phyloP scores from a whole-genome alignment of 23 tunicate species.

The Trididemnum clinides region DNA sequence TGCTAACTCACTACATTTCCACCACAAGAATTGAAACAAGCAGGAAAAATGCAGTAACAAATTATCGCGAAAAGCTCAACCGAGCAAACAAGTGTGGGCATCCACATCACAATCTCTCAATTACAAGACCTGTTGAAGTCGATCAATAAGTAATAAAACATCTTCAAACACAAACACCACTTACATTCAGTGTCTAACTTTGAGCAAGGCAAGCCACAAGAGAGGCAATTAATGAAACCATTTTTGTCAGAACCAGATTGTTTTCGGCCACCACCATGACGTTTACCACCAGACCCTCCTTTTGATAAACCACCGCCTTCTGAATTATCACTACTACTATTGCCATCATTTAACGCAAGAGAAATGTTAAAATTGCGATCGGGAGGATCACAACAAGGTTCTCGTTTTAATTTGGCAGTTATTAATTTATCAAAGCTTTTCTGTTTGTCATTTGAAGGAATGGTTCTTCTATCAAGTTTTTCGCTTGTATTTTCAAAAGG shows the following conservation, averaged over 20 bases:
- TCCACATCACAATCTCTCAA: too few relatives aligned
- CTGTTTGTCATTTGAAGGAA: background rate
- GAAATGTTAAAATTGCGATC: background rate
- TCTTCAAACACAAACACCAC: background rate
- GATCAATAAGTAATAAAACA: too few relatives aligned
- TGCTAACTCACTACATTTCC: too few relatives aligned
- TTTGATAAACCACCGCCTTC: too few relatives aligned
- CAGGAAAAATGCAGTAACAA: too few relatives aligned
- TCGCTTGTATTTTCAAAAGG: background rate
- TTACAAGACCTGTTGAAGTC: too few relatives aligned
- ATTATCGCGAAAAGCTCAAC: too few relatives aligned
- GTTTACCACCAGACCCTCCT: constrained; percentile 21
- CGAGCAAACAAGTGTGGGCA: too few relatives aligned
- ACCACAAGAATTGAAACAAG: too few relatives aligned
- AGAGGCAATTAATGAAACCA: constrained; percentile 10
- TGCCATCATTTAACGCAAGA: background rate
- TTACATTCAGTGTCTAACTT: constrained; percentile 33
- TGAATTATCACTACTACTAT: background rate
- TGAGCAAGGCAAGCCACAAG: constrained; percentile 37
- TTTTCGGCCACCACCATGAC: constrained; percentile 12
- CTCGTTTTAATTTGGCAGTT: background rate
- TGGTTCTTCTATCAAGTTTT: background rate
- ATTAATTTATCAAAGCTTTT: background rate
- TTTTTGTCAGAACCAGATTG: constrained; percentile 25
- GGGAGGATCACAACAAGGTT: background rate